Evolutionary conservation across 2,113 vertebrate species (phyloP).

Genomic region (Carassius gibelio): DNA sequence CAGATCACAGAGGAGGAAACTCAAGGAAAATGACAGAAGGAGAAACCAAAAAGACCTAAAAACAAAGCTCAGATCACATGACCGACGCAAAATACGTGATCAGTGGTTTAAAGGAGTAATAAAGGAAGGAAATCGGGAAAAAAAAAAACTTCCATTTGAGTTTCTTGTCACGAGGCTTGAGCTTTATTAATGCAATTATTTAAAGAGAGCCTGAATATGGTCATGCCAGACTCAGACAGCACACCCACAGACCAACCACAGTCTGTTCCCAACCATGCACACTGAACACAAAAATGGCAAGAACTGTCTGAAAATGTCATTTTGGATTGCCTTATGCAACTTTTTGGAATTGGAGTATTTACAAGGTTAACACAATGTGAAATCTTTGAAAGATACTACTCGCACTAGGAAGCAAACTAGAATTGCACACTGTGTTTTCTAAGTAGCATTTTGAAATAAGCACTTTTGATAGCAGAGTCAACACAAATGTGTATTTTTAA

Average conservation of each 20-base stretch:
- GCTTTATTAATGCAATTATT: slow-evolving; percentile 16
- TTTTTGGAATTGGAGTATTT: background rate
- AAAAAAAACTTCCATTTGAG: slow-evolving; percentile 6
- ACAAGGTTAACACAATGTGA: background rate
- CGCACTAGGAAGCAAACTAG: background rate
- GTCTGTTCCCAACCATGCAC: background rate
- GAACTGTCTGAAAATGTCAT: background rate
- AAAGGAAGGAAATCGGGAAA: slow-evolving; percentile 21
- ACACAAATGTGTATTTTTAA: background rate
- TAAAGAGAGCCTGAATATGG: slow-evolving; percentile 11
- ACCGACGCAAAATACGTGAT: slow-evolving; percentile 43
- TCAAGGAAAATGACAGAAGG: slow-evolving; percentile 52
- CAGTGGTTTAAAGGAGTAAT: slow-evolving; percentile 28
- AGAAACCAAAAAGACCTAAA: slow-evolving; percentile 52
- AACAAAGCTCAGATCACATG: slow-evolving; percentile 42
- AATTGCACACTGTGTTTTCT: background rate
- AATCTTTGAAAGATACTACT: background rate
- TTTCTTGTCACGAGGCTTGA: background rate
- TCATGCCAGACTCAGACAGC: slow-evolving; percentile 7
- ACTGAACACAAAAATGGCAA: background rate
- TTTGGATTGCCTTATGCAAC: background rate
- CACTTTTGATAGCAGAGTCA: background rate
- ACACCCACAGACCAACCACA: slow-evolving; percentile 18
- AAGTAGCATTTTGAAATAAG: background rate
- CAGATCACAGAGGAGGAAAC: slow-evolving; percentile 27